A percentile compares a stretch with the other conserved stretches of the same genome.
Evolutionary conservation across 2,888 invertebrate species (phyloP).

Genomic region (Papilio elwesi): DNA sequence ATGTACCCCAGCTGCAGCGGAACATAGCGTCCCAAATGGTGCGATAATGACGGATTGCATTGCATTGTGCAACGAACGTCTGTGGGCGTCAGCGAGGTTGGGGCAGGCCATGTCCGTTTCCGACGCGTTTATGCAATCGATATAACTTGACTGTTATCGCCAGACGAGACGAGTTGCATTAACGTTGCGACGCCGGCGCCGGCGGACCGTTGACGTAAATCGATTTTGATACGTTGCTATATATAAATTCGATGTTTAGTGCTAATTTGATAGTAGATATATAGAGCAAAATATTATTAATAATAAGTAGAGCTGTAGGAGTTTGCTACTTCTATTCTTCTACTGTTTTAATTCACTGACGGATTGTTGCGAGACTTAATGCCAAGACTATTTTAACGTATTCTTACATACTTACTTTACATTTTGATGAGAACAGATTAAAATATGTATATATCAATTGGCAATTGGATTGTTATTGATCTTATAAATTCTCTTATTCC

Average conservation of each 20-base stretch:
- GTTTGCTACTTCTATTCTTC: no score
- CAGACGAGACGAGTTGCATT: conserved; percentile 37
- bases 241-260: conserved; percentile 5
- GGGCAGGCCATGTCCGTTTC: conserved; percentile 80
- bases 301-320: no score
- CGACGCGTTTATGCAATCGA: conserved; percentile 71
- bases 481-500: no score
- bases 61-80: conserved; percentile 60
- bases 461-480: no score
- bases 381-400: no score
- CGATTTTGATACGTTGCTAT: conserved; percentile 21
- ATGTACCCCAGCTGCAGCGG: conserved; percentile 65
- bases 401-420: no score
- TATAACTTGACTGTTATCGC: conserved; percentile 49
- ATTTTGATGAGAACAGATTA: no score
- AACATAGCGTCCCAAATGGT: conserved; percentile 68
- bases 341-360: no score
- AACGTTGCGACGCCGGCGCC: conserved; percentile 41
- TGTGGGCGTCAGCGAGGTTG: conserved; percentile 70
- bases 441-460: no score
- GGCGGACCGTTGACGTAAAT: conserved; percentile 30
- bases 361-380: no score
- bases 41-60: conserved; percentile 71
- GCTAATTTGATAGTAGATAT: conserved; percentile 8
- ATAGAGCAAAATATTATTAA: background rate